phyloP scores from a whole-genome alignment of 2,888 invertebrate species.

The Platycheirus rosarum region DNA sequence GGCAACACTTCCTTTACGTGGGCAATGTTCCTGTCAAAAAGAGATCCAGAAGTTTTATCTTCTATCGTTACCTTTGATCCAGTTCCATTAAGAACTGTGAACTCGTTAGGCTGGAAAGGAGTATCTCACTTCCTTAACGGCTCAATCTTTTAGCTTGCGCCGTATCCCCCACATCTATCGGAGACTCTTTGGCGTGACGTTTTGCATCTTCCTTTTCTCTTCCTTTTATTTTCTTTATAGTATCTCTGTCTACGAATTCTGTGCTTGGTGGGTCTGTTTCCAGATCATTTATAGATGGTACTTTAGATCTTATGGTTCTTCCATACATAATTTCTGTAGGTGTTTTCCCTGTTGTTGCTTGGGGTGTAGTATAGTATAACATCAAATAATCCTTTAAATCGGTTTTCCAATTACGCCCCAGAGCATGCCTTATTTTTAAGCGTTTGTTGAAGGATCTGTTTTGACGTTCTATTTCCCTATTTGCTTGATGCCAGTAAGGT shows the following conservation, averaged over 20 bases:
- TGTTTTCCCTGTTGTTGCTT: too few species aligned
- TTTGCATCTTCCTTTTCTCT: not conserved
- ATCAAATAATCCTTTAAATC: not conserved
- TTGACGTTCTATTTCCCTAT: not conserved
- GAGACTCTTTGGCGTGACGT: not conserved
- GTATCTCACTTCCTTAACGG: too few species aligned
- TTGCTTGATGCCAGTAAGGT: not conserved
- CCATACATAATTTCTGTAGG: constrained; percentile 1
- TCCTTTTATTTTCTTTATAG: not conserved
- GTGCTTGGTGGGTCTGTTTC: not conserved
- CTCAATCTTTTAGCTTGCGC: not conserved
- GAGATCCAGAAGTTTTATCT: too few species aligned
- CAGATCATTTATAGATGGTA: not conserved
- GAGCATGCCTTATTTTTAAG: not conserved
- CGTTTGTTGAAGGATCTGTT: not conserved
- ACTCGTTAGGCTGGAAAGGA: not conserved
- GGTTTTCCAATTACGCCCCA: not conserved
- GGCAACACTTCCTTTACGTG: not conserved
- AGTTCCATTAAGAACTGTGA: not conserved
- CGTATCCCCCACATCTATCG: not conserved
- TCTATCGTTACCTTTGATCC: not conserved
- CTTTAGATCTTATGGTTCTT: not conserved
- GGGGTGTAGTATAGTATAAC: not conserved
- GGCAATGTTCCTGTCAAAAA: not conserved
- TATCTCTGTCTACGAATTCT: not conserved